Evolutionary conservation across 2,113 vertebrate species (phyloP), one percentile per base, ranked within the genome.

Genomic region (Centropus bengalensis): DNA sequence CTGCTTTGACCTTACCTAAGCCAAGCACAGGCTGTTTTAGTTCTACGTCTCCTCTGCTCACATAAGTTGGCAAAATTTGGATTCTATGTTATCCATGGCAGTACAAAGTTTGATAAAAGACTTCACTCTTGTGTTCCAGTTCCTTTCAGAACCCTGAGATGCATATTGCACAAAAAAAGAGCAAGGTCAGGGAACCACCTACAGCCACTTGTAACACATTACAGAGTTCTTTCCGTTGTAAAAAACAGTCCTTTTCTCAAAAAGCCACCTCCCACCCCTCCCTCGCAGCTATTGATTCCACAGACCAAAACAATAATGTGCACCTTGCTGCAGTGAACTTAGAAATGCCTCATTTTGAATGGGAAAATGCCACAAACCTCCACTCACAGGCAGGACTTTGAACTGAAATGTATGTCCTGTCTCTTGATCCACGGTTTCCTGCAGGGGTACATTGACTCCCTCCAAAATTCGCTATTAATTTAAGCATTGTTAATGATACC

Each of bases 381-480:
- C 67, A 40, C 75, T 80, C 63, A 20, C 78, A 80, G 91, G 82
- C 87, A 93, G 91, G 82, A 77, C 89, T 94, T 96, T 94, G 87
- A 95, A 93, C 75, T 77, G 82, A 93, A 93, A 86, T 70, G 63
- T 77, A 59, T 77, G 74, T 96, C 91, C 87, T 80, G 68, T 70
- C 85, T 93, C 93, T 95, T 95, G 91, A 93, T 82, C 82, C 17
- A 0, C 44, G 83, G 66, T 88, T 89, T 93, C 94, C 96, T 94
- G 91, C 94, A 87, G 95, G 54, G 66, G 85, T 67, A 70, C 85
- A 76, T 94, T 88, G 92, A 95, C 82, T 94, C 75, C 82, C 85
- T 96, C 82, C 55, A 88, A 93, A 96, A 96, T 82, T 89, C 32
- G 0, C 85, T 93, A 73, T 96, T 94, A 96, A 95, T 94, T 94